These are phyloP conservation scores for Haliclona indistincta DNA, from an alignment of 37 sponge, comb jelly and placozoan genomes.

Conservation along the genomic window DNA sequence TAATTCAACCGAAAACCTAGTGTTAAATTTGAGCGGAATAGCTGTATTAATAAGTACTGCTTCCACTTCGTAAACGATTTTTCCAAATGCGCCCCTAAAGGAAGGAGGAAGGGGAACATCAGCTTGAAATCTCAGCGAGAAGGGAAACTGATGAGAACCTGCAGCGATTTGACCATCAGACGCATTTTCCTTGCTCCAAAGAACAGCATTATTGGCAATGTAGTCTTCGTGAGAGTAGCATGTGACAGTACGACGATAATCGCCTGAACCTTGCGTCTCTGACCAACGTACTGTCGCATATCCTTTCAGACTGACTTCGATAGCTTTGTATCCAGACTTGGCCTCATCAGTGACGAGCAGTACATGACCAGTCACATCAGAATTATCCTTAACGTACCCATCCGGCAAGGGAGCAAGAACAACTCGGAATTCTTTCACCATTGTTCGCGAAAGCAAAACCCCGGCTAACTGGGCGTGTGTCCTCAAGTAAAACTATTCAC, in stretches of 20 bases:
- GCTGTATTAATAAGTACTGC: constrained; percentile 40
- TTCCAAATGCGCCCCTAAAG: constrained; percentile 17
- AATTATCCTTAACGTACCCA: no score
- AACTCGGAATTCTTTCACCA: no score
- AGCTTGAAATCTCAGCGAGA: constrained; percentile 5
- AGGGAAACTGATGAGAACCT: constrained; percentile 36
- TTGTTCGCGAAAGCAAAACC: no score
- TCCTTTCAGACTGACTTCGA: constrained; percentile 45
- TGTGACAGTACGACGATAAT: neutral
- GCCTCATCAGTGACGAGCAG: constrained; percentile 10
- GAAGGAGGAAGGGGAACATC: constrained; percentile 17
- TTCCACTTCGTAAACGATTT: constrained; percentile 51
- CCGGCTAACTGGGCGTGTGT: no score
- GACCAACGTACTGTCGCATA: constrained; percentile 67
- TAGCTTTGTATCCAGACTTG: constrained; percentile 26
- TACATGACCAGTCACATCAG: constrained; percentile 49
- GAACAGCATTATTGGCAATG: constrained; percentile 1
- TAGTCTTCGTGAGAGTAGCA: constrained; percentile 36
- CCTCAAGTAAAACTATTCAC: no score
- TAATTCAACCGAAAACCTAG: no score
- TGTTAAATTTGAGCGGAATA: no score
- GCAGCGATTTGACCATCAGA: constrained; percentile 20
- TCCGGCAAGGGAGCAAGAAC: no score
- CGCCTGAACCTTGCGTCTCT: constrained; percentile 25
- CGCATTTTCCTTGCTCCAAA: constrained; percentile 33